Evolutionary conservation across 2,797 vertebrate species (phyloP).

Genomic region (Malurus leucopterus): DNA sequence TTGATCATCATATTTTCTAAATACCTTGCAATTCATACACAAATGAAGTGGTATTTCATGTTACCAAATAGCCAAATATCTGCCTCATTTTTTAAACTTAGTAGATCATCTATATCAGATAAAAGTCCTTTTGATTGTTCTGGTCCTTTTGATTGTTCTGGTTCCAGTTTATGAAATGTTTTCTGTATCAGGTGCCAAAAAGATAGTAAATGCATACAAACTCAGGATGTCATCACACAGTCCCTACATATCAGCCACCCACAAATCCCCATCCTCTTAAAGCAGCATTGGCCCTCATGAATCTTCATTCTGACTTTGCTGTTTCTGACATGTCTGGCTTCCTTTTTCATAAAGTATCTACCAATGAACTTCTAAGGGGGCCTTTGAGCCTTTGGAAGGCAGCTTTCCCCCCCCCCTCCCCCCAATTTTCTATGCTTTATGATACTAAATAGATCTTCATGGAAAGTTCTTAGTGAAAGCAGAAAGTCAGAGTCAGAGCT

Average conservation of each 20-base stretch:
- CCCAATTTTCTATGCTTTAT: not conserved
- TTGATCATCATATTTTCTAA: not conserved
- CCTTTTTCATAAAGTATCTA: not conserved
- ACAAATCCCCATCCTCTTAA: not conserved
- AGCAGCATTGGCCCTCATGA: not conserved
- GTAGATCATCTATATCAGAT: not conserved
- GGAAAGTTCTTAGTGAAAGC: not conserved
- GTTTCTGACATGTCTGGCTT: not conserved
- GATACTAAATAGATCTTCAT: not conserved
- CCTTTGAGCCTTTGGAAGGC: not conserved
- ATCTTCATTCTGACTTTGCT: not conserved
- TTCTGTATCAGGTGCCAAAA: not conserved
- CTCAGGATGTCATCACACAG: not conserved
- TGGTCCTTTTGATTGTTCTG: not conserved
- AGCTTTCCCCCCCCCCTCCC: not conserved
- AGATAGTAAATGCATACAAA: not conserved
- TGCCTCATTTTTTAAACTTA: not conserved
- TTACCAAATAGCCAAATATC: not conserved
- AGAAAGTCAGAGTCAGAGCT: not conserved
- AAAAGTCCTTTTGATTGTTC: not conserved
- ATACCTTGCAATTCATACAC: not conserved
- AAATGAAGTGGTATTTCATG: not conserved
- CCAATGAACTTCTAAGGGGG: not conserved
- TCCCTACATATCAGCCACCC: not conserved
- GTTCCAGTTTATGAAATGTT: not conserved